Conservation (phyloP, 2,888 invertebrate genomes). For the Ichneumon xanthorius region DNA sequence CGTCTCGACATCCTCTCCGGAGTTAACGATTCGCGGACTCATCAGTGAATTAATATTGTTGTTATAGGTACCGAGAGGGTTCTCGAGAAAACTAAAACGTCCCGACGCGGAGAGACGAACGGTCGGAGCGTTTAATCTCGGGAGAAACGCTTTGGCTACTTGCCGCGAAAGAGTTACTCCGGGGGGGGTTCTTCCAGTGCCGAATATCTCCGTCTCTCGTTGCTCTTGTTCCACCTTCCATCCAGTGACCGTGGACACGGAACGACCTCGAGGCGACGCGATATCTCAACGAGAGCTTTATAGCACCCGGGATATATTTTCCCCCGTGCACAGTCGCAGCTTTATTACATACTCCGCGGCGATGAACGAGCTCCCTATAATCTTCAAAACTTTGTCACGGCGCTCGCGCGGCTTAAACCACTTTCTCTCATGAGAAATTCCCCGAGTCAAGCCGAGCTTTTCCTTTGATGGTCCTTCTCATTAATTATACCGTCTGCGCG, state of each 20-base stretch:
- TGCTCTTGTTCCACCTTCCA: slow-evolving; percentile 59
- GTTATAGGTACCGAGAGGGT: neutral
- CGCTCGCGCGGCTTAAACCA: slow-evolving; percentile 22
- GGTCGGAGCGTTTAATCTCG: slow-evolving; percentile 38
- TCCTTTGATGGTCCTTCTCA: slow-evolving; percentile 58
- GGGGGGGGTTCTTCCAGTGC: slow-evolving; percentile 30
- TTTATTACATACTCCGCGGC: slow-evolving; percentile 42
- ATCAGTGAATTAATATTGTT: slow-evolving; percentile 18
- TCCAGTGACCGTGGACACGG: slow-evolving; percentile 44
- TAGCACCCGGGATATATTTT: slow-evolving; percentile 21
- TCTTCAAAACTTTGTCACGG: slow-evolving; percentile 56
- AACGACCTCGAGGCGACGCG: slow-evolving; percentile 40
- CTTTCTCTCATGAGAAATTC: slow-evolving; percentile 23
- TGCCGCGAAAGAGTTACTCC: slow-evolving; percentile 63
- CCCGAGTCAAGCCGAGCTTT: neutral
- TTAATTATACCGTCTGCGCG: slow-evolving; percentile 25
- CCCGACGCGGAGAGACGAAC: slow-evolving; percentile 6
- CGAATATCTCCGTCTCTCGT: slow-evolving; percentile 65
- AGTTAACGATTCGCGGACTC: neutral
- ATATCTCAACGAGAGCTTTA: slow-evolving; percentile 60
- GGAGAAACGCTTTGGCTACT: slow-evolving; percentile 60
- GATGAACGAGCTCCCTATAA: slow-evolving; percentile 38
- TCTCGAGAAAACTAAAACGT: slow-evolving; percentile 12
- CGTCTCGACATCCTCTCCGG: neutral
- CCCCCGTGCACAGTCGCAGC: slow-evolving; percentile 22